Evolutionary conservation across 1,140 invertebrate species (phyloP), one percentile per base, ranked within the genome.

Genomic region (Homalodisca vitripennis): DNA sequence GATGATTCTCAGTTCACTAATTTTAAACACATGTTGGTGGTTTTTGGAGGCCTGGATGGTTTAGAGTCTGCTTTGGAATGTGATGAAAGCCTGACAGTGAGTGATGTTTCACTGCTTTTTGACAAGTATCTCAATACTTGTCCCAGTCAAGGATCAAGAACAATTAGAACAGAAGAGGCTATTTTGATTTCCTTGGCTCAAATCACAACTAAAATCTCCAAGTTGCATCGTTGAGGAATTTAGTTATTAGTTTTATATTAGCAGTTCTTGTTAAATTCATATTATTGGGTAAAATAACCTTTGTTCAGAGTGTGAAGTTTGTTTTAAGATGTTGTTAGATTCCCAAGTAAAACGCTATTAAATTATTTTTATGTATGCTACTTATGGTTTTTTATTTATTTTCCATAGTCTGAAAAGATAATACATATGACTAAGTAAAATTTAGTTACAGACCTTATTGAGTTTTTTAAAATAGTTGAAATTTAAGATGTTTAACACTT

Each of bases 141-240:
- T 77, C 95, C 96, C 0, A 81, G 85, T 68, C 97, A 99, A 84
- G 97, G 96, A 0, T 95, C 94, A 26, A 86, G 93, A 75, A 98
- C 95, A 3, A 98, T 99, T 64, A 82, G 97, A 75, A 99, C 97
- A 1, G 98, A 99, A 82, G 95, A 98, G 84, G 95, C 95, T 34
- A 83, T 98, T 76, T 80, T 97, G 1, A 87, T 98, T 30, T 89
- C 90, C 29, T 79, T 98, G 68, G 84, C 92, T 14, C 86, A 88
- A 66, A 60, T 60, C 26, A 60, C 51, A 12, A 20, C 51, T 20
- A 55, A 17, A 55, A 20, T 55, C n/a, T 46, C 10, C 10, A 20
- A 20, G 20, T 55, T 6, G 24, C 20, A 55, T 12, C 17, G 10
- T 55, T 10, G 6, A 55, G n/a, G n/a, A 55, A 20, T 22, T 55